phyloP scores from a whole-genome alignment of 2,888 invertebrate species.

The Pollenia angustigena region DNA sequence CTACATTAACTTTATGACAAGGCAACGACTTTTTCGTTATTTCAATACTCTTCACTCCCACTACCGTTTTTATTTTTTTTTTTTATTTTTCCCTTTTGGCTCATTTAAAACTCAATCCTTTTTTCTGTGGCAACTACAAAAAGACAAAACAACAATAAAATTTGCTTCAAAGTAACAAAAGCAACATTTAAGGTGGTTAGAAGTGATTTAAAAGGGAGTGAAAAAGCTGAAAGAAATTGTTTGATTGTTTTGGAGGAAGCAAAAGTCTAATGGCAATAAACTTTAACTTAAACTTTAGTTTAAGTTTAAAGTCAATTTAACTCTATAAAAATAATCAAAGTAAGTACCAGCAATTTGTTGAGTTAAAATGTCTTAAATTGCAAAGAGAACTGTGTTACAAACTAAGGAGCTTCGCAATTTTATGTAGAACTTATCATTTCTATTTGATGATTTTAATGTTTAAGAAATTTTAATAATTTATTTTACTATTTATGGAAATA shows the following conservation, averaged over 20 bases:
- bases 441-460: too few relatives aligned
- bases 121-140: slow-evolving; percentile 11
- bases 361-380: neutral
- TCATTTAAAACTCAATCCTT: slow-evolving; percentile 69
- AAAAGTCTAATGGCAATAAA: slow-evolving; percentile 50
- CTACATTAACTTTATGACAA: slow-evolving; percentile 46
- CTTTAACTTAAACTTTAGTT: slow-evolving; percentile 42
- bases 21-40: slow-evolving; percentile 25
- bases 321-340: slow-evolving; percentile 47
- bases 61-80: neutral
- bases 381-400: neutral
- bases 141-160: neutral
- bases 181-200: slow-evolving; percentile 27
- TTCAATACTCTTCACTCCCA: slow-evolving; percentile 10
- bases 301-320: slow-evolving; percentile 61
- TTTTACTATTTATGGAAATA: too few relatives aligned
- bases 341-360: slow-evolving; percentile 27
- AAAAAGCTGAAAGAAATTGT: neutral
- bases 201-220: slow-evolving; percentile 31
- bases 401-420: too few relatives aligned
- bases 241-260: neutral
- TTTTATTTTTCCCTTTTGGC: slow-evolving; percentile 61
- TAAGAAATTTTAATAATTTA: too few relatives aligned
- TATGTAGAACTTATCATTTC: too few relatives aligned
- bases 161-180: slow-evolving; percentile 1